These are phyloP conservation scores for Papilio machaon DNA, from an alignment of 1,140 invertebrate genomes.

Conservation along the genomic window DNA sequence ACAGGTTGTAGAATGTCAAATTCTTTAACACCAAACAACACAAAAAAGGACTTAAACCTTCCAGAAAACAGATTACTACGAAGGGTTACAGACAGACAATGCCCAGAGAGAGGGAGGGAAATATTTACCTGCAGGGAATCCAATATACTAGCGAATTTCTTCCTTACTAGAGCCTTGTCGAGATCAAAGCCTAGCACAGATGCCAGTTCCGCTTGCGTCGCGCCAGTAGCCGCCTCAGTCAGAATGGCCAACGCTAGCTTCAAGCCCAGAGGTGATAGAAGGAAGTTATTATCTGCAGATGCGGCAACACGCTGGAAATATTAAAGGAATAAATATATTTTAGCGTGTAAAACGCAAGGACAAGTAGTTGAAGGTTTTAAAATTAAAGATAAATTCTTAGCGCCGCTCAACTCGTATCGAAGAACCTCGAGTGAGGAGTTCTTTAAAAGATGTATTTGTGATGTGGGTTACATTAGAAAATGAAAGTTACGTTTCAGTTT, in stretches of 20 bases:
- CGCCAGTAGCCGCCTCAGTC: constrained; percentile 86
- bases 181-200: constrained; percentile 82
- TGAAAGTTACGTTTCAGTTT: not conserved
- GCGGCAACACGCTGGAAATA: constrained; percentile 65
- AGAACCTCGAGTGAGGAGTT: no score
- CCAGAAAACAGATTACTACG: no score
- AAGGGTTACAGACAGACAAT: no score
- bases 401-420: no score
- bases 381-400: no score
- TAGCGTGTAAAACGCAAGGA: no score
- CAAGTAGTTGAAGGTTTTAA: no score
- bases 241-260: constrained; percentile 89
- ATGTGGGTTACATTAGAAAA: no score
- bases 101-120: not conserved
- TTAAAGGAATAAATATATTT: not conserved
- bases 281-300: constrained; percentile 83
- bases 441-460: no score
- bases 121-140: constrained; percentile 77
- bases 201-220: constrained; percentile 84
- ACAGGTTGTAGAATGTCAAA: no score
- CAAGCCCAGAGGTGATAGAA: constrained; percentile 91
- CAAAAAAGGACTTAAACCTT: no score
- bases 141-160: constrained; percentile 80
- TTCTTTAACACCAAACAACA: no score
- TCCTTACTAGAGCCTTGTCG: constrained; percentile 78